Percentiles rank a stretch among this genome's conserved stretches.
Conservation (phyloP, 2,113 vertebrate genomes). For the Triplophysa siluroides region DNA sequence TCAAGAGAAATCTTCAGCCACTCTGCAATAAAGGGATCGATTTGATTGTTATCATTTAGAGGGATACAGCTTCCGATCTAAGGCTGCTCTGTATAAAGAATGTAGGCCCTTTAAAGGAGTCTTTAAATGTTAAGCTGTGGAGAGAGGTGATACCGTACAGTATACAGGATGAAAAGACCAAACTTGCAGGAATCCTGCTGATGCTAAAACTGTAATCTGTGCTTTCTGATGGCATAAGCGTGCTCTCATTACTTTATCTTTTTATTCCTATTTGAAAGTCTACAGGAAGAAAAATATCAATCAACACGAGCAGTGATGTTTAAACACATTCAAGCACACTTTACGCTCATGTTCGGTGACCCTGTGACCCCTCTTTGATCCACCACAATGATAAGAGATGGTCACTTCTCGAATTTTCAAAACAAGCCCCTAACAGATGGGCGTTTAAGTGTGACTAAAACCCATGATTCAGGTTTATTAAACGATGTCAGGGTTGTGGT, state of each 20-base stretch:
- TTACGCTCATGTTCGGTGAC: not conserved
- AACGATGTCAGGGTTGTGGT: conserved; percentile 29
- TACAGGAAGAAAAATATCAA: not conserved
- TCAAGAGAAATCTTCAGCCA: not conserved
- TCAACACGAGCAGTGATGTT: not conserved
- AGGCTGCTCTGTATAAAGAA: not conserved
- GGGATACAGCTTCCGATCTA: not conserved
- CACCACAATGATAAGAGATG: conserved; percentile 12
- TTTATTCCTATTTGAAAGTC: conserved; percentile 24
- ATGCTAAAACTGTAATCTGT: conserved; percentile 11
- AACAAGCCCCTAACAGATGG: conserved; percentile 20
- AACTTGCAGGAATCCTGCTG: conserved; percentile 5
- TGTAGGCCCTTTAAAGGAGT: not conserved
- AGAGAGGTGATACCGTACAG: not conserved
- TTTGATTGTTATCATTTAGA: not conserved
- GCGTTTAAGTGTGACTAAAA: conserved; percentile 26
- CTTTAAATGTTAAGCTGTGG: not conserved
- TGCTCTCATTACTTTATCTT: conserved; percentile 17
- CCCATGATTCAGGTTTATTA: conserved; percentile 32
- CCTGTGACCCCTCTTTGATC: conserved; percentile 19
- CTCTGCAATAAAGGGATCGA: not conserved
- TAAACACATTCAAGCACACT: conserved; percentile 10
- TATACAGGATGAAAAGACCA: conserved; percentile 6
- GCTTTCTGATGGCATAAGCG: conserved; percentile 33
- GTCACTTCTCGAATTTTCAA: not conserved